Evolutionary conservation across 1,140 invertebrate genomes (phyloP), one percentile per base, ranked within the genome.

Genomic region (Periplaneta americana): DNA sequence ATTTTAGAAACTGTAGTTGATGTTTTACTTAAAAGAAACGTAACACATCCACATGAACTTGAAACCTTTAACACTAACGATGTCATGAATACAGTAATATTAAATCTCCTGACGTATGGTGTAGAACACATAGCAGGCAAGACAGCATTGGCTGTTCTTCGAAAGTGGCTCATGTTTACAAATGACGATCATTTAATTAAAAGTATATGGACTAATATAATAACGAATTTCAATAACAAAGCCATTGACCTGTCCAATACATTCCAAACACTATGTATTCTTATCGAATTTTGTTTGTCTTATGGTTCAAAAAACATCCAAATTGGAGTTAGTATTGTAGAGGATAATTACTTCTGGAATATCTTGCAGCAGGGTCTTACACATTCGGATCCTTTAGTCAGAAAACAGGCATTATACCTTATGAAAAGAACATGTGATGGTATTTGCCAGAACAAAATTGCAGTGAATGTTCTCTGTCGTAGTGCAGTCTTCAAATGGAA

Each of bases 351-450:
- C n/a, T 83, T 84, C 77, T 85, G 84, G 84, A 36, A 74, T 36
- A 39, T 84, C 1, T 57, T 85, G 31, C 82, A 84, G 75, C 74
- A n/a, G 32, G 84, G 84, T n/a, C 39, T 85, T 33, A 74, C 35
- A 22, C 22, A 57, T 75, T 10, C 32, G 75, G 80, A 84, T 33
- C 74, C 77, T 22, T n/a, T 81, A 17, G 32, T 79, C 2, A 84
- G 88, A 4, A 90, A 89, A 84, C 84, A 87, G 83, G 86, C 85
- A 78, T 83, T 87, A 74, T 87, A 86, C 82, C 48, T 88, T n/a
- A 82, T 88, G 37, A 88, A 86, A 83, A 85, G 78, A 82, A 78
- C 84, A 17, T 83, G 85, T n/a, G 82, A 86, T 79, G 85, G 85
- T 66, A 81, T 86, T 15, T 83, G 78, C 34, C 31, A 74, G 39